Percentiles rank a stretch among this genome's conserved stretches.
Evolutionary conservation across 1,140 invertebrate genomes (phyloP).

Genomic region (Atta texana): DNA sequence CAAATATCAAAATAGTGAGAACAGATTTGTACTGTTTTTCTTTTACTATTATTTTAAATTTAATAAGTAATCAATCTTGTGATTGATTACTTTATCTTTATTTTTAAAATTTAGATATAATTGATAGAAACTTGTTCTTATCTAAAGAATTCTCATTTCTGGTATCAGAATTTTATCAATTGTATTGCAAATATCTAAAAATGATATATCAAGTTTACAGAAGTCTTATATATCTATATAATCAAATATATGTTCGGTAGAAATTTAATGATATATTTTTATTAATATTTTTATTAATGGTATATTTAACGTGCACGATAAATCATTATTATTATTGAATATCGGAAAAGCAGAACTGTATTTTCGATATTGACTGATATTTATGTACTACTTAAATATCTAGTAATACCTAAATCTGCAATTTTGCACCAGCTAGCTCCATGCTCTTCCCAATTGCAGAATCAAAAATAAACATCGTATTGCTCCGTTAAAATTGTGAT

Average conservation of each 20-base stretch:
- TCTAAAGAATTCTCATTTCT: not conserved
- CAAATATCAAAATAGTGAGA: not conserved
- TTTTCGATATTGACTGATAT: slow-evolving; percentile 44
- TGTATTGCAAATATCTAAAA: not conserved
- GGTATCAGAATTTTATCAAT: not conserved
- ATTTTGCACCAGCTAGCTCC: slow-evolving; percentile 10
- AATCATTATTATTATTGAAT: slow-evolving; percentile 54
- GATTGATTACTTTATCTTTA: not conserved
- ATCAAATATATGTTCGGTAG: not conserved
- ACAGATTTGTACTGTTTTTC: not conserved
- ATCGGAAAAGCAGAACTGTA: slow-evolving; percentile 44
- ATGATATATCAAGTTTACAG: not conserved
- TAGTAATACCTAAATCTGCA: slow-evolving; percentile 36
- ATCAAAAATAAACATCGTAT: slow-evolving; percentile 40
- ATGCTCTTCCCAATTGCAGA: slow-evolving; percentile 18
- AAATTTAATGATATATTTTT: slow-evolving; percentile 21
- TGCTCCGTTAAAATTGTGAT: slow-evolving; percentile 37
- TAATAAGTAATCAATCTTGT: not conserved
- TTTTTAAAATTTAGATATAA: not conserved
- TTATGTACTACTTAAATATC: slow-evolving; percentile 55
- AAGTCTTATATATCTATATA: not conserved
- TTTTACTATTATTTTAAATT: not conserved
- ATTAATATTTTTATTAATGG: too few relatives aligned
- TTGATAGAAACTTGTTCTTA: not conserved
- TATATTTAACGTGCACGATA: slow-evolving; percentile 25